These are phyloP conservation scores for Ectropis crepuscularia DNA, from an alignment of 2,888 invertebrate genomes.

Conservation along the genomic window DNA sequence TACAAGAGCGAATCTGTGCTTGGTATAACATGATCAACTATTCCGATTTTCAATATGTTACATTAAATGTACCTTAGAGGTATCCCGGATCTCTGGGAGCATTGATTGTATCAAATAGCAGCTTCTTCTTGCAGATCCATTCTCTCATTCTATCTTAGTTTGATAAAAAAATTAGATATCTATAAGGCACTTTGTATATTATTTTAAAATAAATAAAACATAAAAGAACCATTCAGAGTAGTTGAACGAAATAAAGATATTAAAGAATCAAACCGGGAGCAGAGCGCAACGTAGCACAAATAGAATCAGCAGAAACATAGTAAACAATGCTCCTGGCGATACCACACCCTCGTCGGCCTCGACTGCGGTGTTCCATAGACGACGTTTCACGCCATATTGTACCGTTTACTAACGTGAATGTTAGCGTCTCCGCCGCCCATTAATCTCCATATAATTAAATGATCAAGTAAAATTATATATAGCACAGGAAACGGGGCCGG, in stretches of 20 bases:
- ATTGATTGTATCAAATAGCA: too few relatives aligned
- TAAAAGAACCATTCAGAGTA: too few relatives aligned
- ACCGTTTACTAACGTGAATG: constrained; percentile 74
- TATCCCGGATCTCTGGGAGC: too few relatives aligned
- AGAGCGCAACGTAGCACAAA: constrained; percentile 2
- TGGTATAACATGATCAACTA: too few relatives aligned
- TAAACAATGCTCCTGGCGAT: constrained; percentile 11
- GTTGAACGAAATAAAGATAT: background rate
- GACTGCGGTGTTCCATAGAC: constrained; percentile 27
- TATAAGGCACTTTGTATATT: too few relatives aligned
- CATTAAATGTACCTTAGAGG: too few relatives aligned
- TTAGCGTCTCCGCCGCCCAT: constrained; percentile 76
- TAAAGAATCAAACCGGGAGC: background rate
- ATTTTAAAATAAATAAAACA: too few relatives aligned
- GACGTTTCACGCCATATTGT: constrained; percentile 44
- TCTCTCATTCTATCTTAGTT: too few relatives aligned
- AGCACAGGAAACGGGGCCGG: constrained; percentile 79
- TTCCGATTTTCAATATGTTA: too few relatives aligned
- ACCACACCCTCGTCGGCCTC: constrained; percentile 17
- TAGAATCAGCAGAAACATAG: background rate
- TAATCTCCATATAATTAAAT: constrained; percentile 84
- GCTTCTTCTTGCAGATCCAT: too few relatives aligned
- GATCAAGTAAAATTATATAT: constrained; percentile 84
- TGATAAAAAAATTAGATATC: too few relatives aligned
- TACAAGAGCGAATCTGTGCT: too few relatives aligned